Base-by-base conservation (phyloP, 2,113 vertebrate genomes). In the Isurus oxyrinchus region DNA sequence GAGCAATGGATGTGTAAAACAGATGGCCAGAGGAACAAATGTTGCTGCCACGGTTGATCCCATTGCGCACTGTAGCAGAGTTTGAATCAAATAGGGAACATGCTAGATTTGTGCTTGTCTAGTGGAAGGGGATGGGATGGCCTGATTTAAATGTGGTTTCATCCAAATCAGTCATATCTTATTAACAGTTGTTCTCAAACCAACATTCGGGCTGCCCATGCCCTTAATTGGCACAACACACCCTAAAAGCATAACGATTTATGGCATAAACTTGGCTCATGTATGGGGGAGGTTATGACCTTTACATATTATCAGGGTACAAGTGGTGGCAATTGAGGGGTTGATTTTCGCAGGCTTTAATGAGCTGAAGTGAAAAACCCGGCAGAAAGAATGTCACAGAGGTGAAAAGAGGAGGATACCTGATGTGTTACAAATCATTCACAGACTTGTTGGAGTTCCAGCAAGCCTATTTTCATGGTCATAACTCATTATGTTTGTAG, bases 391-490 rank as follows among this genome's bases (percentile, higher is more conserved):
- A 72, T 44, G 31, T 40, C 44, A 5, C 27, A 10, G 49, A 76
- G 66, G 94, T 23, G 27, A 72, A 72, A 76, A 1, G 49, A 23
- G n/a, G 59, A 94, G 90, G 66, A 63, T 63, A 49, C 90, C 94
- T 11, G 67, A 95, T 72, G 94, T 76, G 94, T 95, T 95, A 95
- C 66, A 69, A 95, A 72, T 72, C 93, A 69, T 49, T 95, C 40
- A 49, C 21, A 95, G 93, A 31, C 35, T 67, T 40, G 93, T 25
- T 49, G 63, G 63, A 95, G 93, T 31, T 91, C 88, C 90, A 66
- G 96, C 96, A 35, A 90, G 57, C 57, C 66, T 90, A 55, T 31
- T 96, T 96, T 96, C 79, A 96, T 14, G 69, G 86, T 79, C 14
- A 53, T 61, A 84, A 55, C 96, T 90, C 87, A 88, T 44, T 57